phyloP scores from a whole-genome alignment of 2,113 vertebrate species.

The Dicerorhinus sumatrensis region DNA sequence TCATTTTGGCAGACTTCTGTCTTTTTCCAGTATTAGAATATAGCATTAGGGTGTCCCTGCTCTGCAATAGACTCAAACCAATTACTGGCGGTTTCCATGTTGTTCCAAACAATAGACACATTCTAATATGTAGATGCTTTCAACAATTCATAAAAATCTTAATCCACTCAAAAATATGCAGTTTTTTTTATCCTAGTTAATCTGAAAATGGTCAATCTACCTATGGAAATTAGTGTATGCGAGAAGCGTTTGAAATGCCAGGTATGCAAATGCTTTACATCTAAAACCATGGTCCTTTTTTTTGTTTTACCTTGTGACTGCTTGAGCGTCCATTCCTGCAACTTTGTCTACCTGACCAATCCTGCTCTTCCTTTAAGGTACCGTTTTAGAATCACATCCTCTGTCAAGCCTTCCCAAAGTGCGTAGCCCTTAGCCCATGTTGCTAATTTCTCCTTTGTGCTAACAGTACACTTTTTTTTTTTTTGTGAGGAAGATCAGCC shows the following conservation, averaged over 20 bases:
- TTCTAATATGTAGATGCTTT: background rate
- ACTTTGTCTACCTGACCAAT: background rate
- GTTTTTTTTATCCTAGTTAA: background rate
- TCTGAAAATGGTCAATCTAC: background rate
- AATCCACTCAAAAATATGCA: background rate
- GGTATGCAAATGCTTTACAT: background rate
- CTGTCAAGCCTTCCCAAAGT: background rate
- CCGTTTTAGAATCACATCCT: background rate
- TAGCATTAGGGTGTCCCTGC: background rate
- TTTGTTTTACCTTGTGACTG: background rate
- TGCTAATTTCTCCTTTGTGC: background rate
- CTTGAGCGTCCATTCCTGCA: background rate
- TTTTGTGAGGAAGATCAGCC: too few species aligned
- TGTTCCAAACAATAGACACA: background rate
- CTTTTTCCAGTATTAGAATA: background rate
- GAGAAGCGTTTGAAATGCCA: background rate
- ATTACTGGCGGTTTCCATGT: background rate
- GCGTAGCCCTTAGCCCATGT: background rate
- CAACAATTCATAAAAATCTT: background rate
- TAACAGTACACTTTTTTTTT: background rate
- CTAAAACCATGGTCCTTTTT: background rate
- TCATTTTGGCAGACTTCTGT: background rate
- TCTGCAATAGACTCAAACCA: background rate
- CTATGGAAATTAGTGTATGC: background rate
- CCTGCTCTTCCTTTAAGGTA: background rate